Percentiles rank a stretch among this genome's conserved stretches.
These are phyloP conservation scores for Trimorus sp. DNA, from an alignment of 2,888 invertebrate species.

Conservation along the genomic window DNA sequence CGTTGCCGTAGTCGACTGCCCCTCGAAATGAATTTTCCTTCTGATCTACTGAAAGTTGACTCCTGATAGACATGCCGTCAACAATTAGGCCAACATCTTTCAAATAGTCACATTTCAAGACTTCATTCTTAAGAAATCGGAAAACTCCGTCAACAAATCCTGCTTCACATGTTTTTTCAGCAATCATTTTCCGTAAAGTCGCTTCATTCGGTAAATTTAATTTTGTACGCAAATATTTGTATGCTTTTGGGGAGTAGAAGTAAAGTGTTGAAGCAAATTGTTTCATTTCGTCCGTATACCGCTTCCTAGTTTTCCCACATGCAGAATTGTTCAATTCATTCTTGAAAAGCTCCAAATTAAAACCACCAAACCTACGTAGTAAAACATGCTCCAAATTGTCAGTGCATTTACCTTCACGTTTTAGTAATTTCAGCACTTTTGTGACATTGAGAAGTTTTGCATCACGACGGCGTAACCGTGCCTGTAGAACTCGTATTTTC, in stretches of 20 bases:
- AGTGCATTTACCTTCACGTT: constrained; percentile 15
- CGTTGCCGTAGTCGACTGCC: constrained; percentile 19
- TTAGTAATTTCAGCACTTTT: neutral
- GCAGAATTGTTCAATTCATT: constrained; percentile 10
- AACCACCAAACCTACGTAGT: constrained; percentile 8
- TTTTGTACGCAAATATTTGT: neutral
- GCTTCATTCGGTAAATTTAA: constrained; percentile 12
- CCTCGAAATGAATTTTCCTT: constrained; percentile 19
- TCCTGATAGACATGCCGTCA: constrained; percentile 41
- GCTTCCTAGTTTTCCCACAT: constrained; percentile 1
- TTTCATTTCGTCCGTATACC: constrained; percentile 2
- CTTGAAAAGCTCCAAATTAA: neutral
- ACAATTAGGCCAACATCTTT: constrained; percentile 31
- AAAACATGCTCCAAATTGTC: constrained; percentile 27
- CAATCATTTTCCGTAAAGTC: constrained; percentile 24
- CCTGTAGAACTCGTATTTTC: constrained; percentile 3
- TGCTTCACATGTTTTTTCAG: constrained; percentile 2
- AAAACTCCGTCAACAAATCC: constrained; percentile 23
- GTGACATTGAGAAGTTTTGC: constrained; percentile 10
- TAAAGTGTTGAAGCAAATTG: neutral
- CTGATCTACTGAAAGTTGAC: constrained; percentile 22
- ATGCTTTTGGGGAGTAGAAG: neutral
- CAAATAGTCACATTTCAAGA: constrained; percentile 1
- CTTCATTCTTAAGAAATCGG: constrained; percentile 19
- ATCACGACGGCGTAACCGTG: constrained; percentile 9